Conservation (phyloP, 2,797 vertebrate species). For the Xyrichtys novacula region DNA sequence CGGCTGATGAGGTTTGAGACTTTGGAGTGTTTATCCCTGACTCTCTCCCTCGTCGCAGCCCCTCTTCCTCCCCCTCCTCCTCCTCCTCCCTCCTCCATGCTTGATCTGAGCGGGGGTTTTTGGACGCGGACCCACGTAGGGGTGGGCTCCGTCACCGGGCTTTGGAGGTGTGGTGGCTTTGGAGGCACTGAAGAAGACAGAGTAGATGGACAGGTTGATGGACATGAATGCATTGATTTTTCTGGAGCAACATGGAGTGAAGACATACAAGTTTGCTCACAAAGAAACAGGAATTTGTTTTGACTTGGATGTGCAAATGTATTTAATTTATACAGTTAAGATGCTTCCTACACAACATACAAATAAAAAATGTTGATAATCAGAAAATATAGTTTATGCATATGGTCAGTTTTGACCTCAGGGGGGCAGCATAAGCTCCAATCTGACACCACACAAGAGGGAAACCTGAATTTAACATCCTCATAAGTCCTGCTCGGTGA, state of each 20-base stretch:
- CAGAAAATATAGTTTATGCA: constrained; percentile 12
- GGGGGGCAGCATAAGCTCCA: constrained; percentile 63
- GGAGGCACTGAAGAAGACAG: constrained; percentile 80
- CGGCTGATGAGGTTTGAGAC: constrained; percentile 86
- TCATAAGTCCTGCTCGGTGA: not conserved
- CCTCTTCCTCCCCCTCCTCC: constrained; percentile 51
- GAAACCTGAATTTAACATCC: not conserved
- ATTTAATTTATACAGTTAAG: too few relatives aligned
- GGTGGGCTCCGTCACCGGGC: constrained; percentile 73
- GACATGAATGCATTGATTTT: not conserved
- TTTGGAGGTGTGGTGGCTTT: constrained; percentile 84
- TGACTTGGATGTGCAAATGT: too few relatives aligned
- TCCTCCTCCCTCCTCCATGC: constrained; percentile 77
- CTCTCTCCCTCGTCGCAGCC: constrained; percentile 46
- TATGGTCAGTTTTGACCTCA: constrained; percentile 42
- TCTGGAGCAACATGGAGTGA: too few relatives aligned
- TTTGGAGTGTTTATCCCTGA: constrained; percentile 75
- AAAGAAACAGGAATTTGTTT: too few relatives aligned
- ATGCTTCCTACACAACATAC: too few relatives aligned
- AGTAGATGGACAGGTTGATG: not conserved
- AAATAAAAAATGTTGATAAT: not conserved
- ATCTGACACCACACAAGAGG: not conserved
- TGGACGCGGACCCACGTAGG: constrained; percentile 54
- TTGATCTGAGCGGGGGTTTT: constrained; percentile 38
- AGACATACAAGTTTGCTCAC: too few relatives aligned